Conservation (phyloP, 2,113 vertebrate species). For the Thermophis baileyi region DNA sequence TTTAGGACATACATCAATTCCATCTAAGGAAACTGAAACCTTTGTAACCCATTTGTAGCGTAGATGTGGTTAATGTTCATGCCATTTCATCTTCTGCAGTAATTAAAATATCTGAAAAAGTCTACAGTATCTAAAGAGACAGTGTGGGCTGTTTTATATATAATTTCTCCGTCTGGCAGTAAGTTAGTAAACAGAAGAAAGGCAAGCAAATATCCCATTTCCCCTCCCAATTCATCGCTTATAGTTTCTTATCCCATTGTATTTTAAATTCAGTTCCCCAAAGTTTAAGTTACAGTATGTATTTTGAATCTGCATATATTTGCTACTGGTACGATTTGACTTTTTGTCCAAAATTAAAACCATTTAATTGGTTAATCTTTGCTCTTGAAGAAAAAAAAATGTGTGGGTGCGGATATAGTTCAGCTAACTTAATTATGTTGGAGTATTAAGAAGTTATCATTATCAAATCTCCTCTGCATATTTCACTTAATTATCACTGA, state of each 20-base stretch:
- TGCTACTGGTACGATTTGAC: not conserved
- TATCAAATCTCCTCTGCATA: conserved; percentile 11
- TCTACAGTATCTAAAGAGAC: conserved; percentile 3
- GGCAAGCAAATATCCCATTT: not conserved
- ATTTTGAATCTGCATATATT: not conserved
- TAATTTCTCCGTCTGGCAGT: conserved; percentile 31
- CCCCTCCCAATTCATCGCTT: conserved; percentile 6
- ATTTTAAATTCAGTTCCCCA: not conserved
- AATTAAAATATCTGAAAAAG: conserved; percentile 29
- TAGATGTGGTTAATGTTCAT: conserved; percentile 39
- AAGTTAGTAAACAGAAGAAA: conserved; percentile 15
- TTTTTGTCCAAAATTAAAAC: not conserved
- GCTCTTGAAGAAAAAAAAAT: conserved; percentile 12
- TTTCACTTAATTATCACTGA: conserved; percentile 44
- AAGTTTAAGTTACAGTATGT: not conserved
- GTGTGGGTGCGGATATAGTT: not conserved
- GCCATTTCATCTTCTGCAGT: conserved; percentile 15
- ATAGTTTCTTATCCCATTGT: not conserved
- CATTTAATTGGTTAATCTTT: not conserved
- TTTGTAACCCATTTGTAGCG: conserved; percentile 31
- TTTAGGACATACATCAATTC: conserved; percentile 30
- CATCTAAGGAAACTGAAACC: conserved; percentile 34
- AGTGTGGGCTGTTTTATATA: conserved; percentile 13
- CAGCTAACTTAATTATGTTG: conserved; percentile 37
- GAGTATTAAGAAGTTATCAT: conserved; percentile 28